phyloP scores from a whole-genome alignment of 2,888 invertebrate genomes.

The Brenthis daphne region DNA sequence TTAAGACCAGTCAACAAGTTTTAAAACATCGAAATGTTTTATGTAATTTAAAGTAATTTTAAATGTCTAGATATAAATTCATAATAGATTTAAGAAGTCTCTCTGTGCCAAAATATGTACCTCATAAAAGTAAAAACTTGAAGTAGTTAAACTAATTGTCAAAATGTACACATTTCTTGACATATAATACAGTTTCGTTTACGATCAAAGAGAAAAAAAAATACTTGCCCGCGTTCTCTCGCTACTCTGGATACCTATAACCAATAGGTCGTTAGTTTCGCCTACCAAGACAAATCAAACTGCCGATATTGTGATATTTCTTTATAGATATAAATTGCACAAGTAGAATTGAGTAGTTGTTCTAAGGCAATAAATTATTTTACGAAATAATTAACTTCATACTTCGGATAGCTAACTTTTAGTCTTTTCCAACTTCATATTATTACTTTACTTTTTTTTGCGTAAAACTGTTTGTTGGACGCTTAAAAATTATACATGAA shows the following conservation, averaged over 20 bases:
- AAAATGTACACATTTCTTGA: slow-evolving; percentile 66
- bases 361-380: slow-evolving; percentile 9
- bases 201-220: slow-evolving; percentile 34
- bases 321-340: slow-evolving; percentile 34
- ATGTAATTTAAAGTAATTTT: slow-evolving; percentile 73
- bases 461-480: no score
- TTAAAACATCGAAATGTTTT: slow-evolving; percentile 81
- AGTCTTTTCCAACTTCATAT: no score
- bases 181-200: slow-evolving; percentile 47
- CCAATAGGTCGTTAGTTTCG: slow-evolving; percentile 19
- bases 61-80: slow-evolving; percentile 69
- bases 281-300: slow-evolving; percentile 35
- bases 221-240: slow-evolving; percentile 45
- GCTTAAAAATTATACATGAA: no score
- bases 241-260: slow-evolving; percentile 21
- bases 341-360: slow-evolving; percentile 21
- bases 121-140: slow-evolving; percentile 84
- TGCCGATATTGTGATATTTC: slow-evolving; percentile 49
- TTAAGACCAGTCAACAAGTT: slow-evolving; percentile 82
- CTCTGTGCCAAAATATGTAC: slow-evolving; percentile 92
- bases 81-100: slow-evolving; percentile 82
- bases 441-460: no score
- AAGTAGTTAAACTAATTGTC: slow-evolving; percentile 76
- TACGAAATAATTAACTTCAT: no score
- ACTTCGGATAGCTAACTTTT: no score